phyloP scores from a whole-genome alignment of 1,140 invertebrate species.

The Lucilia sericata region DNA sequence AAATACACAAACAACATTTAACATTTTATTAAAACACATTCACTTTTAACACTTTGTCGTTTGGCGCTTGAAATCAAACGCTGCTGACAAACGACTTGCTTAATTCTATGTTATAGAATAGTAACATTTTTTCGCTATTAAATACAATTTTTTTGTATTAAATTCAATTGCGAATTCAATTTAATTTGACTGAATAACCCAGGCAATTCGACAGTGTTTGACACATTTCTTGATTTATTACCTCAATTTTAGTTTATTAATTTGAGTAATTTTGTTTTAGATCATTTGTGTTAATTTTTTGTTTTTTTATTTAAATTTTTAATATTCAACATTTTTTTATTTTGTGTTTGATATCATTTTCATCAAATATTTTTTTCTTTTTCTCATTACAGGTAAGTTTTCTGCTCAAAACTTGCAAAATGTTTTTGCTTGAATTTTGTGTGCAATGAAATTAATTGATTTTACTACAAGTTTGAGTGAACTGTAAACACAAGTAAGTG shows the following conservation, averaged over 20 bases:
- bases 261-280: not conserved
- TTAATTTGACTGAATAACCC: slow-evolving; percentile 5
- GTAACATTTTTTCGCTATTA: not conserved
- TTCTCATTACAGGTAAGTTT: not conserved
- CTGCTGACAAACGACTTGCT: too few species aligned
- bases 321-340: not conserved
- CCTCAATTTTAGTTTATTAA: slow-evolving; percentile 1
- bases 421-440: too few species aligned
- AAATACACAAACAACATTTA: not conserved
- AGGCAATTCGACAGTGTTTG: not conserved
- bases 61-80: too few species aligned
- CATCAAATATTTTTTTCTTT: not conserved
- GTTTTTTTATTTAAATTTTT: not conserved
- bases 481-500: too few species aligned
- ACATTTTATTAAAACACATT: not conserved
- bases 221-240: slow-evolving; percentile 21
- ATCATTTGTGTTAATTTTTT: not conserved
- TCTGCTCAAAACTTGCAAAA: not conserved
- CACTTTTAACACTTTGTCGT: not conserved
- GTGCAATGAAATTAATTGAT: too few species aligned
- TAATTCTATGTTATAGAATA: not conserved
- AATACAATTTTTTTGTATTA: not conserved
- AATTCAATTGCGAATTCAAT: not conserved
- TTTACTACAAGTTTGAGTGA: too few species aligned
- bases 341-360: not conserved